These are phyloP conservation scores for Brenthis daphne DNA, from an alignment of 2,888 invertebrate genomes.

Conservation along the genomic window DNA sequence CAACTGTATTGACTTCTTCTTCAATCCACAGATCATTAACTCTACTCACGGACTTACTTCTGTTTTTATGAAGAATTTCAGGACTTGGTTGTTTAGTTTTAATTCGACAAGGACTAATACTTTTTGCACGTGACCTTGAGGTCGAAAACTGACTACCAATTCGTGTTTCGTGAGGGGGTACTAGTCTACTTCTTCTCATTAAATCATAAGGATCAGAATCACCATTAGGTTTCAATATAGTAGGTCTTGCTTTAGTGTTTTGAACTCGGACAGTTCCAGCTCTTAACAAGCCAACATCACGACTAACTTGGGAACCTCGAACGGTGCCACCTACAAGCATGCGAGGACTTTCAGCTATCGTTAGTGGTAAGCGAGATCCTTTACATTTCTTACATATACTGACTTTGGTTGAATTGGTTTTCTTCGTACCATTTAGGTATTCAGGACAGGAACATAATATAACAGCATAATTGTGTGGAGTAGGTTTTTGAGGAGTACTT, in stretches of 20 bases:
- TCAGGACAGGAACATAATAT: constrained; percentile 92
- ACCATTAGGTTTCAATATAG: constrained; percentile 84
- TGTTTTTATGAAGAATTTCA: constrained; percentile 65
- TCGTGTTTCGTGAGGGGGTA: constrained; percentile 83
- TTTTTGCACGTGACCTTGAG: constrained; percentile 78
- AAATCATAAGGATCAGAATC: constrained; percentile 90
- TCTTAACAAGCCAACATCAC: constrained; percentile 74
- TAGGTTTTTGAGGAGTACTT: constrained; percentile 80
- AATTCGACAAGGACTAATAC: constrained; percentile 81
- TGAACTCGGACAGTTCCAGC: constrained; percentile 86
- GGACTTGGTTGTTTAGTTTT: constrained; percentile 78
- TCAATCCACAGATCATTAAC: constrained; percentile 76
- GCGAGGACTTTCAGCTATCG: constrained; percentile 83
- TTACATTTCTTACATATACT: constrained; percentile 92
- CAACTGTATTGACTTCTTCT: constrained; percentile 59
- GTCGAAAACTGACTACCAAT: constrained; percentile 79
- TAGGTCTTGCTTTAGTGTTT: constrained; percentile 82
- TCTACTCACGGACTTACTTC: constrained; percentile 77
- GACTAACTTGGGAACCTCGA: constrained; percentile 75
- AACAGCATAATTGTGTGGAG: constrained; percentile 85
- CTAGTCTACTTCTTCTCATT: constrained; percentile 89
- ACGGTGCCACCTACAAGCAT: constrained; percentile 84
- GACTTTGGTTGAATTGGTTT: constrained; percentile 87
- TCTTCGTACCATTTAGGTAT: constrained; percentile 89
- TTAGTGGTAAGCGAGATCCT: constrained; percentile 88